These are phyloP conservation scores for Paramisgurnus dabryanus DNA, from an alignment of 2,113 vertebrate species.

Conservation along the genomic window DNA sequence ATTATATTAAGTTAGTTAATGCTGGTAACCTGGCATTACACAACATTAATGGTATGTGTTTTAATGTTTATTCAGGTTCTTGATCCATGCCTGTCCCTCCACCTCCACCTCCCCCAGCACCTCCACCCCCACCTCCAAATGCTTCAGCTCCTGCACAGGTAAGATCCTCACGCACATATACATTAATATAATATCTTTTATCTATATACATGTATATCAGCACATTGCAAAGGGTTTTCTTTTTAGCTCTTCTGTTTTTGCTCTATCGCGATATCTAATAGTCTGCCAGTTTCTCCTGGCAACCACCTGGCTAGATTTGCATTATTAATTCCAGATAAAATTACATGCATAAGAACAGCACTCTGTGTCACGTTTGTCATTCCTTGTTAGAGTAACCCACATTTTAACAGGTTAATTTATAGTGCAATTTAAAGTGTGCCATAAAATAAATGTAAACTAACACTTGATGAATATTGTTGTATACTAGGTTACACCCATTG, in stretches of 20 bases:
- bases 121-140: constrained; percentile 67
- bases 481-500: not conserved
- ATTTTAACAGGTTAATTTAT: not conserved
- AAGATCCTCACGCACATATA: not conserved
- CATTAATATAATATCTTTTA: not conserved
- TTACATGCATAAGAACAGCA: constrained; percentile 31
- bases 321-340: constrained; percentile 52
- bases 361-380: constrained; percentile 64
- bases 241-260: not conserved
- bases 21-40: not conserved
- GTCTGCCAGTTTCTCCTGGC: constrained; percentile 66
- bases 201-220: not conserved
- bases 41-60: constrained; percentile 25
- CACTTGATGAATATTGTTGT: not conserved
- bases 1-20: not conserved
- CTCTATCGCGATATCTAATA: constrained; percentile 35
- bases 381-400: too few relatives aligned
- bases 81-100: constrained; percentile 70
- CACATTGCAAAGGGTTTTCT: not conserved
- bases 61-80: constrained; percentile 59
- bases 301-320: constrained; percentile 69
- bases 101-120: constrained; percentile 66
- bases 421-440: not conserved
- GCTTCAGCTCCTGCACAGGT: constrained; percentile 47
- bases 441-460: not conserved